phyloP scores from a whole-genome alignment of 2,888 invertebrate genomes.

The Hydropsyche betteni region DNA sequence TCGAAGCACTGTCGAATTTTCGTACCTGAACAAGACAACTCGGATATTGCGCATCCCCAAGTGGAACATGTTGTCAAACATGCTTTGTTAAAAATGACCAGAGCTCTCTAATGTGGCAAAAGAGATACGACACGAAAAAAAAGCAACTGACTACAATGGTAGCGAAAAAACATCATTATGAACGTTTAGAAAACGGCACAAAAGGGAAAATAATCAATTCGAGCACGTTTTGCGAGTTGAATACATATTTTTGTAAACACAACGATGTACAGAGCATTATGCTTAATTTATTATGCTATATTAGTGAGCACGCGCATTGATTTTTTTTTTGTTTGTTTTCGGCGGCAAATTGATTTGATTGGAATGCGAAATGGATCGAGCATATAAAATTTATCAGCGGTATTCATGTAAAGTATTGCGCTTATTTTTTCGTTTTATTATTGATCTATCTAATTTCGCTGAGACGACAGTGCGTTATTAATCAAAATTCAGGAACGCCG shows the following conservation, averaged over 20 bases:
- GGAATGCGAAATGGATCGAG: not conserved
- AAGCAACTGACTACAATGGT: not conserved
- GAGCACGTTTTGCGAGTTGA: no score
- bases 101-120: slow-evolving; percentile 37
- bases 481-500: slow-evolving; percentile 42
- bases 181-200: no score
- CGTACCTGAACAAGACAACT: slow-evolving; percentile 34
- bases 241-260: no score
- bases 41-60: slow-evolving; percentile 41
- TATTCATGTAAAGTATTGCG: not conserved
- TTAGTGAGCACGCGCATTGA: no score
- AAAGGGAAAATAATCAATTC: no score
- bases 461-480: slow-evolving; percentile 39
- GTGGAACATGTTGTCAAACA: slow-evolving; percentile 50
- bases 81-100: slow-evolving; percentile 45
- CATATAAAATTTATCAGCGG: not conserved
- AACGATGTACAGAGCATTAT: no score
- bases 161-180: not conserved
- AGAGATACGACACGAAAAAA: not conserved
- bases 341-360: no score
- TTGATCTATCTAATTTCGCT: slow-evolving; percentile 28
- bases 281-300: no score
- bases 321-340: no score
- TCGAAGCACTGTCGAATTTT: not conserved
- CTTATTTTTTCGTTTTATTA: slow-evolving; percentile 8